Base-by-base conservation (phyloP, 2,113 vertebrate species). In the Calidris pugnax region DNA sequence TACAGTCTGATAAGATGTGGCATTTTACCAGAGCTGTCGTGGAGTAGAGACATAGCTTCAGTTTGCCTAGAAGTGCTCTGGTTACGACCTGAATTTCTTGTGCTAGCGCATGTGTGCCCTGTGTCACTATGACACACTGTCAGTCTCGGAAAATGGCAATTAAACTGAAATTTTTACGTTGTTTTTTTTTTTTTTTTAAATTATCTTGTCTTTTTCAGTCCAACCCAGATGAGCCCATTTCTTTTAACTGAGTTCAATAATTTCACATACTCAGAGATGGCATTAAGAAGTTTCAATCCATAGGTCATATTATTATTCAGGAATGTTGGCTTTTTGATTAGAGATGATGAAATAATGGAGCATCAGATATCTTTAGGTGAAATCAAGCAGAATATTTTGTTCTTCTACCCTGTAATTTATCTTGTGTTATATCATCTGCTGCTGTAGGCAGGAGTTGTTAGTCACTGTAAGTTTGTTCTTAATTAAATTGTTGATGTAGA, bases 401-500 rank as follows among this genome's bases (percentile, higher is more conserved):
- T 90, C 9, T 80, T 87, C 43, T 64, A 30, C 16, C 12, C 33
- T 56, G 47, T 75, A 85, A 43, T 74, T 91, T 81, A 78, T 87
- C 80, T 89, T 66, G 5, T 0, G 0, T 79, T 86, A 92, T 89
- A 87, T 94, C 64, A 60, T 59, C 23, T 57, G 35, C 9, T 92
- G 21, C n/a, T 85, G 26, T 82, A 64, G 73, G 64, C 69, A 87
- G 0, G 3, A 67, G 11, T 60, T 82, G 53, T 87, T 89, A 63
- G 32, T 95, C 47, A 51, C 18, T 19, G 48, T 87, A 47, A 78
- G 39, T 64, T 87, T 75, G 39, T 73, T 85, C 21, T 48, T 92
- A 87, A 84, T 90, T 89, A 84, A 96, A 64, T 89, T 64, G 43
- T 67, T 89, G n/a, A 37, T 90, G 17, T 59, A 85, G 30, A 72